Conservation (phyloP, 2,888 invertebrate species). For the Eupithecia subfuscata region DNA sequence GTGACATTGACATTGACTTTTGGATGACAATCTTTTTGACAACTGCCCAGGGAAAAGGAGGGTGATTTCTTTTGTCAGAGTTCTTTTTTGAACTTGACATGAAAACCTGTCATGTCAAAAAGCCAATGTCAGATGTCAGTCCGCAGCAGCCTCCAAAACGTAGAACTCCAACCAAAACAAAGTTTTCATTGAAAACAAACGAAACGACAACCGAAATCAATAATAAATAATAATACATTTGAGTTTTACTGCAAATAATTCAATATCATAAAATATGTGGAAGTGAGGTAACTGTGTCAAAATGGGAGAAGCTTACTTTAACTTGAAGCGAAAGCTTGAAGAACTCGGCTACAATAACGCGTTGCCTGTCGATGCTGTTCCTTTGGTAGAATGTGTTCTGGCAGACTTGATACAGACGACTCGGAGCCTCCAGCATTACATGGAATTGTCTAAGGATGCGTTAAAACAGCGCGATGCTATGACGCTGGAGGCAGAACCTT, state of each 20-base stretch:
- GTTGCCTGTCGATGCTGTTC: constrained; percentile 89
- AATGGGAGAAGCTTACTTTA: constrained; percentile 78
- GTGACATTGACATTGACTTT: constrained; percentile 20
- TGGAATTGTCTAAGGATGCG: constrained; percentile 88
- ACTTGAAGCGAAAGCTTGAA: constrained; percentile 88
- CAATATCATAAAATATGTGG: not conserved
- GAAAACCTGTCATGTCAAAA: no score
- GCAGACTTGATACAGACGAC: constrained; percentile 94
- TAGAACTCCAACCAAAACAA: no score
- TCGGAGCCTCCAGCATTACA: constrained; percentile 93
- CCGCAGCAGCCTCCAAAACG: no score
- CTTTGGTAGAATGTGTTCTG: constrained; percentile 91
- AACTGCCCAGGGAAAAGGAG: no score
- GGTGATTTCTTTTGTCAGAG: no score
- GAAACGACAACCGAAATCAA: not conserved
- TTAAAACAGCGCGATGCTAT: constrained; percentile 88
- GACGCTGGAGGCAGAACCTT: constrained; percentile 89
- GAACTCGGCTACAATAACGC: constrained; percentile 92
- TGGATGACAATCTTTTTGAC: not conserved
- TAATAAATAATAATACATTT: no score
- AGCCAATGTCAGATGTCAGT: no score
- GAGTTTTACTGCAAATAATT: not conserved
- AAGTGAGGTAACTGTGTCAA: constrained; percentile 26
- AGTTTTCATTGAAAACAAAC: not conserved
- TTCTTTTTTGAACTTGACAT: no score